These are phyloP conservation scores for Psilanteris sp. DNA, from an alignment of 1,140 invertebrate genomes.

Conservation along the genomic window DNA sequence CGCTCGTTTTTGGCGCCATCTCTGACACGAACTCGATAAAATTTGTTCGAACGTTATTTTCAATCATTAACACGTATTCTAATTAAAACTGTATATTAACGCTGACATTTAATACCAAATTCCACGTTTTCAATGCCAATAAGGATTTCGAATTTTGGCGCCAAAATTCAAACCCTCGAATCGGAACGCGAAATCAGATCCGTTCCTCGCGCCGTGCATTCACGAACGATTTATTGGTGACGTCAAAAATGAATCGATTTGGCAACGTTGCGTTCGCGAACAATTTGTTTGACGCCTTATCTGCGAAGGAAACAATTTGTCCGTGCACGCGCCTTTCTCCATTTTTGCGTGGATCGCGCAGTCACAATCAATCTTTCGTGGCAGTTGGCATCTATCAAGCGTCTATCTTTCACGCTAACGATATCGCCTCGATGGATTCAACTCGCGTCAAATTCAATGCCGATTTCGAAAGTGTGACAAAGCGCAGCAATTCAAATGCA, in stretches of 20 bases:
- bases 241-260: constrained; percentile 7
- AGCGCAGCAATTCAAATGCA: constrained; percentile 39
- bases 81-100: too few relatives aligned
- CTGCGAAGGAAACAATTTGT: constrained; percentile 49
- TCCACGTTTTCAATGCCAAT: too few relatives aligned
- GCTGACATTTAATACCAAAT: too few relatives aligned
- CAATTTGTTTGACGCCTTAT: constrained; percentile 48
- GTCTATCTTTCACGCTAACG: constrained; percentile 63
- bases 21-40: too few relatives aligned
- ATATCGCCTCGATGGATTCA: constrained; percentile 41
- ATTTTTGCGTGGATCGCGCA: constrained; percentile 52
- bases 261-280: neutral
- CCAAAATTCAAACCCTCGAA: too few relatives aligned
- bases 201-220: too few relatives aligned
- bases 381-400: constrained; percentile 58
- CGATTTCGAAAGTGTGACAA: constrained; percentile 46
- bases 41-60: too few relatives aligned
- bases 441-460: constrained; percentile 43
- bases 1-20: too few relatives aligned
- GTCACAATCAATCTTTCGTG: constrained; percentile 51
- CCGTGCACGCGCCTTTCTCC: constrained; percentile 32
- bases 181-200: neutral
- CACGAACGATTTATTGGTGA: too few relatives aligned
- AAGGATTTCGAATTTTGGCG: too few relatives aligned
- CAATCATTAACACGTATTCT: too few relatives aligned